Evolutionary conservation across 2,113 vertebrate species (phyloP).

Genomic region (Archilochus colubris): DNA sequence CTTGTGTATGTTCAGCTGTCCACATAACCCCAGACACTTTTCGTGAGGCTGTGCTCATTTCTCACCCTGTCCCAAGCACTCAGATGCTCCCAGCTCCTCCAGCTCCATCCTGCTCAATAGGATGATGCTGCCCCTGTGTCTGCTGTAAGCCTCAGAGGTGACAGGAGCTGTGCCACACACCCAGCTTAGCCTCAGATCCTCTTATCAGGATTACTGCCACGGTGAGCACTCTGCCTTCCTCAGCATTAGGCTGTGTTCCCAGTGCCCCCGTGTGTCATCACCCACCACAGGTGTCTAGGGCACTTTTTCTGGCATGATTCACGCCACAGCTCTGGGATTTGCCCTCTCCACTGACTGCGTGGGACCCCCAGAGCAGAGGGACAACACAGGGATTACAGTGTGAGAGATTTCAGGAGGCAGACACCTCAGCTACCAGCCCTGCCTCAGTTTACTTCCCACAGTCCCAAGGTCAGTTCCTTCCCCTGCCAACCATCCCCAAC

Average conservation of each 20-base stretch:
- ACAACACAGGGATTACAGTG: rapidly evolving
- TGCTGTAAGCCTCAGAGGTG: background rate
- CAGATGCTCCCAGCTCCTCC: background rate
- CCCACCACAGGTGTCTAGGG: rapidly evolving
- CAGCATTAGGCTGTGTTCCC: background rate
- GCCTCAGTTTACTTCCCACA: background rate
- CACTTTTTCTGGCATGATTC: rapidly evolving
- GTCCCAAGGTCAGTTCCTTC: background rate
- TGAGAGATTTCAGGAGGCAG: background rate
- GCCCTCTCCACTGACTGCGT: background rate
- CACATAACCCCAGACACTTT: background rate
- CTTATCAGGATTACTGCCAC: slow-evolving; percentile 4
- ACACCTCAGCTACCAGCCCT: background rate
- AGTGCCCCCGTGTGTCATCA: background rate
- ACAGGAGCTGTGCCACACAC: background rate
- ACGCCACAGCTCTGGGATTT: background rate
- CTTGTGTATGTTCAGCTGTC: background rate
- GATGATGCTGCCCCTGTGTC: background rate
- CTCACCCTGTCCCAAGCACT: background rate
- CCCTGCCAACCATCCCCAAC: background rate
- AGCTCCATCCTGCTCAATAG: background rate
- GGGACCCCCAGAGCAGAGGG: background rate
- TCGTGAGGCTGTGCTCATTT: rapidly evolving
- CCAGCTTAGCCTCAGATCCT: background rate
- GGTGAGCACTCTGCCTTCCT: background rate